Conservation (phyloP, 2,888 invertebrate genomes). For the Tiphia femorata region DNA sequence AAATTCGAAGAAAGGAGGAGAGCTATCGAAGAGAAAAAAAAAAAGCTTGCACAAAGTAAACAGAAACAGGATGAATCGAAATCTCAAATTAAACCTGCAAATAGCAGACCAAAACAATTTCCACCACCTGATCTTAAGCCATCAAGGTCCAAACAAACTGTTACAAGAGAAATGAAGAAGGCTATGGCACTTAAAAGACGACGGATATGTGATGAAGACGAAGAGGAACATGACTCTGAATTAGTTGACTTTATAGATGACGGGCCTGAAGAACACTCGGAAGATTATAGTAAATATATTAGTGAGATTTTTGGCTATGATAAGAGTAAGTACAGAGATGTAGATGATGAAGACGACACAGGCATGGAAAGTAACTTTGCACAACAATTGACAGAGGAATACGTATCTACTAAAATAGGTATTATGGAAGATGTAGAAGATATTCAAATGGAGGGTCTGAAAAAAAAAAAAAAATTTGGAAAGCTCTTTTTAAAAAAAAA, state of each 20-base stretch:
- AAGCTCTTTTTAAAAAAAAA: slow-evolving; percentile 72
- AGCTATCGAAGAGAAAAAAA: slow-evolving; percentile 61
- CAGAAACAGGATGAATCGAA: slow-evolving; percentile 42
- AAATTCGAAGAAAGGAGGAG: slow-evolving; percentile 62
- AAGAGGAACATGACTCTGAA: slow-evolving; percentile 92
- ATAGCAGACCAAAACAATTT: slow-evolving; percentile 66
- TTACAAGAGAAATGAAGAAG: slow-evolving; percentile 33
- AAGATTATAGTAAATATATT: slow-evolving; percentile 87
- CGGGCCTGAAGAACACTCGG: slow-evolving; percentile 76
- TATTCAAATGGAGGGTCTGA: slow-evolving; percentile 85
- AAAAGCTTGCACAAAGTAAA: slow-evolving; percentile 48
- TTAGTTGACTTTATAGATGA: slow-evolving; percentile 96
- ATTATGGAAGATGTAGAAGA: slow-evolving; percentile 94
- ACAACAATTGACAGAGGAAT: slow-evolving; percentile 89
- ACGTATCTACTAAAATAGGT: slow-evolving; percentile 85
- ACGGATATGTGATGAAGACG: no score
- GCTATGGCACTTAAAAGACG: slow-evolving; percentile 32
- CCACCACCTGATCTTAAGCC: slow-evolving; percentile 60
- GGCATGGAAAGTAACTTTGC: slow-evolving; percentile 91
- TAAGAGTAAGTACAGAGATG: slow-evolving; percentile 77
- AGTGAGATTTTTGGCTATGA: slow-evolving; percentile 95
- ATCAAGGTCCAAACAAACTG: slow-evolving; percentile 60
- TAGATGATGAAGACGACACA: slow-evolving; percentile 80
- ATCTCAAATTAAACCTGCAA: slow-evolving; percentile 39
- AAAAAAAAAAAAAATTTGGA: slow-evolving; percentile 80